Conservation (phyloP, 2,888 invertebrate genomes). For the Nebria brevicollis region DNA sequence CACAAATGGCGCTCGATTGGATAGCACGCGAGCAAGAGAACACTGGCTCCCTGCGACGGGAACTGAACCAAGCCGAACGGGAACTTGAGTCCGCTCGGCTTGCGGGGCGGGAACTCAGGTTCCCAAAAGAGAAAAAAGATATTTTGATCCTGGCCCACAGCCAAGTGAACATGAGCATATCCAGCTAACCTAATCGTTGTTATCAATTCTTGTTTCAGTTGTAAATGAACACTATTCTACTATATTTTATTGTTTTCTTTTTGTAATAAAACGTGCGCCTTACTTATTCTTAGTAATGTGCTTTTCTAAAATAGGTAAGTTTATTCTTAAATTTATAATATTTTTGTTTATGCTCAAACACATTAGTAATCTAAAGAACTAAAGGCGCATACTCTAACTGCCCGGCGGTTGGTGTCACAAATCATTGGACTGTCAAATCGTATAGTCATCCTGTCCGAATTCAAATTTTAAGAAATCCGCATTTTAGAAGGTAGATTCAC, state of each 20-base stretch:
- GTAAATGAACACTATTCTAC: background rate
- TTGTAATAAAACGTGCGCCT: background rate
- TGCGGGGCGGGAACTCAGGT: slow-evolving; percentile 89
- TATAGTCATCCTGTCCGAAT: no score
- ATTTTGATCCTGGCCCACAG: slow-evolving; percentile 90
- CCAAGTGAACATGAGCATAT: slow-evolving; percentile 70
- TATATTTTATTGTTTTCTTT: slow-evolving; percentile 1
- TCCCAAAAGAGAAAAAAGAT: slow-evolving; percentile 95
- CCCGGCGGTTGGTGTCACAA: no score
- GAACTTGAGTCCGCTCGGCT: slow-evolving; percentile 87
- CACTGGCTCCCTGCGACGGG: slow-evolving; percentile 79
- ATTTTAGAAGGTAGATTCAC: no score
- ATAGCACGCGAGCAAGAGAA: slow-evolving; percentile 83
- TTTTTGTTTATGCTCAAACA: background rate
- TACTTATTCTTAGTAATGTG: background rate
- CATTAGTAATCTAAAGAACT: no score
- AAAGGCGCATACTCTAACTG: no score
- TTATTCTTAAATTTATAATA: background rate
- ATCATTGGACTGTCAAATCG: no score
- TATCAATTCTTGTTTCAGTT: background rate
- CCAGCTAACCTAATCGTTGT: slow-evolving; percentile 13
- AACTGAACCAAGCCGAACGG: slow-evolving; percentile 84
- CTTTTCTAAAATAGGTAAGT: background rate
- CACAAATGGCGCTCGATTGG: slow-evolving; percentile 97
- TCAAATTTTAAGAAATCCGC: no score